Percentiles rank a stretch among this genome's conserved stretches.
Evolutionary conservation across 2,113 vertebrate genomes (phyloP).

Genomic region (Callipepla squamata): DNA sequence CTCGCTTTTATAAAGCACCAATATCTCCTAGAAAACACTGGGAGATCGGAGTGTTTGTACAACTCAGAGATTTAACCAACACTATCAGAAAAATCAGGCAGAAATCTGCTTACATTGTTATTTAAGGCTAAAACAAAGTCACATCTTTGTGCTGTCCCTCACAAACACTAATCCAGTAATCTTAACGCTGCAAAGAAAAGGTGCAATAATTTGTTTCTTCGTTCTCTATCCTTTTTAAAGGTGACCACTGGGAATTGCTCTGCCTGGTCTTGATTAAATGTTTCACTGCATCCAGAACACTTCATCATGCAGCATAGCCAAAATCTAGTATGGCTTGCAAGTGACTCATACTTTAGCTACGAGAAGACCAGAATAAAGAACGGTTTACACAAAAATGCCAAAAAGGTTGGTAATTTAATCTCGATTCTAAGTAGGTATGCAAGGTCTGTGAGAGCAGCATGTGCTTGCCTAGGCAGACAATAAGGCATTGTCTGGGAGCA

Average conservation of each 20-base stretch:
- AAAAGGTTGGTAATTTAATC: conserved; percentile 78
- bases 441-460: conserved; percentile 23
- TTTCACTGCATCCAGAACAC: conserved; percentile 80
- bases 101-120: neutral
- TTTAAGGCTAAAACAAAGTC: neutral
- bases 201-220: conserved; percentile 18
- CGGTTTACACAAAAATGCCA: conserved; percentile 78
- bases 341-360: conserved; percentile 82
- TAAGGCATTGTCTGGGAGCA: conserved; percentile 56
- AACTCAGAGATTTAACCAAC: neutral
- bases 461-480: conserved; percentile 42
- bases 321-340: conserved; percentile 75
- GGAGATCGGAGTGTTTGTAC: neutral
- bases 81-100: neutral
- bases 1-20: fast-evolving
- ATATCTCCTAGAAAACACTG: neutral
- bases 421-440: conserved; percentile 59
- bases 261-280: conserved; percentile 76
- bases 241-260: conserved; percentile 68
- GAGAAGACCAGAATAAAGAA: conserved; percentile 76
- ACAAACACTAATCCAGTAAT: neutral
- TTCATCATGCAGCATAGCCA: conserved; percentile 80
- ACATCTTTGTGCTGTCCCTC: neutral
- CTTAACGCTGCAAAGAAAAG: neutral
- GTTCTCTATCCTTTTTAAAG: conserved; percentile 38